Percentiles rank a stretch among this genome's conserved stretches.
Conservation (phyloP, 1,140 invertebrate species). For the Mamestra configurata region DNA sequence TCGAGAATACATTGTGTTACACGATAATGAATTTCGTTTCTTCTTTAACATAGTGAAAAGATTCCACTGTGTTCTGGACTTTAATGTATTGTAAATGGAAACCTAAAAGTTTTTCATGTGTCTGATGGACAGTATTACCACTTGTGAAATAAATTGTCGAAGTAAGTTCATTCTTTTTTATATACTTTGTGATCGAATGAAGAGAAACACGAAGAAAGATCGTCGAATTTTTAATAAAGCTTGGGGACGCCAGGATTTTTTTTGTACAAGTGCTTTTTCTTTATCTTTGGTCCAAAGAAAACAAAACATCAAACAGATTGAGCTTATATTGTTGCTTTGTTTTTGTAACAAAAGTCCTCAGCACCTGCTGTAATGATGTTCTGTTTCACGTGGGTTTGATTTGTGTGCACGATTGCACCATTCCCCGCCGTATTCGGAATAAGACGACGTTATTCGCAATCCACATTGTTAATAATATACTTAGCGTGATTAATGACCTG, state of each 20-base stretch:
- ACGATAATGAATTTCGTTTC: too few species aligned
- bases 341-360: not conserved
- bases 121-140: not conserved
- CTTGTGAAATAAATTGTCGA: not conserved
- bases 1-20: too few species aligned
- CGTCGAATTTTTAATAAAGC: conserved; percentile 11
- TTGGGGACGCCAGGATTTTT: not conserved
- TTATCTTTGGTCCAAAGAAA: not conserved
- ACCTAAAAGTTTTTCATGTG: not conserved
- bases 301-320: conserved; percentile 22
- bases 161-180: not conserved
- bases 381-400: not conserved
- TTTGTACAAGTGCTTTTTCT: conserved; percentile 20
- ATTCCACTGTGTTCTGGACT: not conserved
- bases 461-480: conserved; percentile 20
- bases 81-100: conserved; percentile 5
- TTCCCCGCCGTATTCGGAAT: not conserved
- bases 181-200: conserved; percentile 9
- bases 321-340: conserved; percentile 1
- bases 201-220: not conserved
- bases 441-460: conserved; percentile 1
- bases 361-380: not conserved
- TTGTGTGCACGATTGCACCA: not conserved
- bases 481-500: conserved; percentile 21
- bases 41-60: not conserved